Percentiles rank a stretch among this genome's conserved stretches.
Evolutionary conservation across 2,113 vertebrate genomes (phyloP).

Genomic region (Silurus meridionalis): DNA sequence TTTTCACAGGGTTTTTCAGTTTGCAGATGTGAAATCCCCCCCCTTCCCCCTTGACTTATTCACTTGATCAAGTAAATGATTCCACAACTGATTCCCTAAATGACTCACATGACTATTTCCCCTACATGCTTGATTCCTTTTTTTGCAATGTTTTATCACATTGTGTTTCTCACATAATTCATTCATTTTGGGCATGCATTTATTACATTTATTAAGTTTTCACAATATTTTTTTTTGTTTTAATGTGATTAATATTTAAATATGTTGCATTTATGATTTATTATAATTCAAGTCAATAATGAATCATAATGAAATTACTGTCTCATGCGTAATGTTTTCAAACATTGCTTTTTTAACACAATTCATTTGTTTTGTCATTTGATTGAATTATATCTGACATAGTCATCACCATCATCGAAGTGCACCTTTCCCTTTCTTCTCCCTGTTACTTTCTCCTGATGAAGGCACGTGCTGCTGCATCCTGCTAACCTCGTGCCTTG

Average conservation of each 20-base stretch:
- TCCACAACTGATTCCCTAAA: too few species aligned
- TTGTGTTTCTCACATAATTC: background rate
- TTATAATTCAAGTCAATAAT: background rate
- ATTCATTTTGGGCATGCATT: background rate
- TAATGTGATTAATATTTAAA: background rate
- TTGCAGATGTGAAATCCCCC: too few species aligned
- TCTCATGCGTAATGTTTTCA: background rate
- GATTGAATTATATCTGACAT: conserved; percentile 68
- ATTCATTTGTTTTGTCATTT: conserved; percentile 65
- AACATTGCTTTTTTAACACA: background rate
- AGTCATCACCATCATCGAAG: conserved; percentile 51
- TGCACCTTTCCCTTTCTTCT: conserved; percentile 64
- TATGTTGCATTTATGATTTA: background rate
- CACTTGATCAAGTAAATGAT: background rate
- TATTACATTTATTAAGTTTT: background rate
- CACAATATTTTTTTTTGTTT: background rate
- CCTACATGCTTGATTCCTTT: background rate
- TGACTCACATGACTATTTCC: background rate
- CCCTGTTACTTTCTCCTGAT: conserved; percentile 61
- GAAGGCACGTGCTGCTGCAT: conserved; percentile 68
- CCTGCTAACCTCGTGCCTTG: conserved; percentile 83
- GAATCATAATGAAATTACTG: background rate
- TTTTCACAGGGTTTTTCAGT: too few species aligned
- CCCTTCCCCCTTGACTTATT: background rate
- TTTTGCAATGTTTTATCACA: background rate